Evolutionary conservation across 2,888 invertebrate species (phyloP), one percentile per base, ranked within the genome.

Genomic region (Pachymerium ferrugineum): DNA sequence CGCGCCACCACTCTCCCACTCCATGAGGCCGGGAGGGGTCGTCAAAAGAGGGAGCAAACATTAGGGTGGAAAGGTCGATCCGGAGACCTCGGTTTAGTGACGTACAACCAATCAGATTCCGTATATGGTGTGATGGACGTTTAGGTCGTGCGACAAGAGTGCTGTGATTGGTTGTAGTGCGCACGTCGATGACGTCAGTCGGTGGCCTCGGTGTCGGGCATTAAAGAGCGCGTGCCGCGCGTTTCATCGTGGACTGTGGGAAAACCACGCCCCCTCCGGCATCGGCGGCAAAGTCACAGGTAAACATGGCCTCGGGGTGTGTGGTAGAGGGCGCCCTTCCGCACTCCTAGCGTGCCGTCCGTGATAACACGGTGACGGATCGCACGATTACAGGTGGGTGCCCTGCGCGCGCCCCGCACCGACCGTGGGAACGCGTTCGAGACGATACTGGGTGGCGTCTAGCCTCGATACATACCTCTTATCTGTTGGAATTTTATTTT

Each of bases 381-480:
- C 68, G 28, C 68, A 28, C 30, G 68, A 68, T 68, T 68, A 68
- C 68, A 68, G 68, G 68, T 68, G 68, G 68, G 68, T 68, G 68
- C 68, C 68, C 30, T 28, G 29, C 28, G 68, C 68, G 68, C 28
- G 30, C 68, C 30, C 30, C 47, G 30, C 68, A 25, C 68, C 28
- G 68, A 68, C 68, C 68, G 68, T 68, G 68, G 30, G 68, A 68
- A 68, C 68, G 68, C 29, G 68, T n/a, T 28, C 29, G 29, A 68
- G 30, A 68, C 28, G 68, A 68, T 68, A 68, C 47, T 47, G 47
- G 68, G 68, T 68, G 29, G 30, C 30, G 68, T 30, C 68, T 68
- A 68, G 68, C 68, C 68, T 68, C 68, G 68, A n/a, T n/a, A n/a
- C 68, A 28, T 8, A 6, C 14, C 3, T 47, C 19, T 16, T 47